Percentiles rank a stretch among this genome's conserved stretches.
phyloP scores from a whole-genome alignment of 2,113 vertebrate genomes.

The Lophotis ruficrista region DNA sequence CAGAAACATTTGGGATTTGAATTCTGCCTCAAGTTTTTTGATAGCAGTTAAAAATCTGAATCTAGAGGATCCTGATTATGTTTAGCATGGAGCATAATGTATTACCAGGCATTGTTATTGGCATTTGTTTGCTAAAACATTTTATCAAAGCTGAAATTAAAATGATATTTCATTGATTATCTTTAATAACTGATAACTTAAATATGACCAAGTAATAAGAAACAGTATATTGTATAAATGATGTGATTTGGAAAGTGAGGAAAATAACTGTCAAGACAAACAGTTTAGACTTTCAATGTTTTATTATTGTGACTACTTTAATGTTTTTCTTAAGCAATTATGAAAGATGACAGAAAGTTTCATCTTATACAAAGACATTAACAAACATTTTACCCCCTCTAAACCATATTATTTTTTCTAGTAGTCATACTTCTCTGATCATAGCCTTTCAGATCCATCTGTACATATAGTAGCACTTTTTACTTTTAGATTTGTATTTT shows the following conservation, averaged over 20 bases:
- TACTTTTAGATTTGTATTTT: neutral
- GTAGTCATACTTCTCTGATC: neutral
- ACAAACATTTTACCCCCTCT: neutral
- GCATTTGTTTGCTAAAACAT: neutral
- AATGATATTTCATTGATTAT: neutral
- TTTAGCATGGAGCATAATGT: neutral
- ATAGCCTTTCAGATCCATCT: neutral
- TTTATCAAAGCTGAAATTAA: neutral
- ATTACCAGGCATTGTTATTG: neutral
- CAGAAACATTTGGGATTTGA: neutral
- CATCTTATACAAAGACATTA: neutral
- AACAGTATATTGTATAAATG: neutral
- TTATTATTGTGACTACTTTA: neutral
- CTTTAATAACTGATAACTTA: neutral
- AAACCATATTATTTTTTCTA: neutral
- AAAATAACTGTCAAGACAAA: neutral
- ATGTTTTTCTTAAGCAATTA: neutral
- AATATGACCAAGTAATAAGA: neutral
- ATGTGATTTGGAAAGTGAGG: neutral
- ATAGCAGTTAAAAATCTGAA: neutral
- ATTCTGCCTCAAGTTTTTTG: neutral
- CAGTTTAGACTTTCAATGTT: neutral
- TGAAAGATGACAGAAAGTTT: neutral
- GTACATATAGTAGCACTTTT: neutral
- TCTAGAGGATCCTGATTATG: neutral